Percentiles rank a stretch among this genome's conserved stretches.
These are phyloP conservation scores for Sarcophilus harrisii DNA, from an alignment of 2,797 vertebrate species.

Conservation along the genomic window DNA sequence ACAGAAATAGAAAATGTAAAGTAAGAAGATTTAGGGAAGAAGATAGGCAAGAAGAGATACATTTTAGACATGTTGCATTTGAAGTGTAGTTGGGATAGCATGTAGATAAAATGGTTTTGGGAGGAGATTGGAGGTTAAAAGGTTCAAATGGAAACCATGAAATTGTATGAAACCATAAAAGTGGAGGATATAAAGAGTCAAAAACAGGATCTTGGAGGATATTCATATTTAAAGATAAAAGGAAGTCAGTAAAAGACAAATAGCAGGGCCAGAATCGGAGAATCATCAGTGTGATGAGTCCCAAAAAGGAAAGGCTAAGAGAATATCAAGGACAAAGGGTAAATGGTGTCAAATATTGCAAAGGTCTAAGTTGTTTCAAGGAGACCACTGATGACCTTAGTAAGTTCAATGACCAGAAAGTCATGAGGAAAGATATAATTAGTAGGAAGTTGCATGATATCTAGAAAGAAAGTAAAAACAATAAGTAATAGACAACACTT, in stretches of 20 bases:
- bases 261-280: background rate
- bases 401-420: background rate
- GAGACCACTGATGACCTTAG: background rate
- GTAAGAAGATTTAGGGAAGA: background rate
- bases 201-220: background rate
- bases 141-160: background rate
- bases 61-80: background rate
- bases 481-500: background rate
- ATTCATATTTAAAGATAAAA: background rate
- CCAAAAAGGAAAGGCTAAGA: background rate
- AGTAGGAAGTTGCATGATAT: background rate
- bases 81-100: background rate
- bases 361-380: background rate
- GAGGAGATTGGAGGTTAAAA: background rate
- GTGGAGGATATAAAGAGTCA: background rate
- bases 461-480: background rate
- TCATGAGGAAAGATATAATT: background rate
- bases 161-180: background rate
- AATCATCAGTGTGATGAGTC: background rate
- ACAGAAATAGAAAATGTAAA: background rate
- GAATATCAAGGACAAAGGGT: background rate
- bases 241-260: background rate
- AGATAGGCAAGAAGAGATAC: background rate
- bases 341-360: background rate
- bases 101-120: background rate